Conservation (phyloP, 2,888 invertebrate species). For the Ectobius pallidus region DNA sequence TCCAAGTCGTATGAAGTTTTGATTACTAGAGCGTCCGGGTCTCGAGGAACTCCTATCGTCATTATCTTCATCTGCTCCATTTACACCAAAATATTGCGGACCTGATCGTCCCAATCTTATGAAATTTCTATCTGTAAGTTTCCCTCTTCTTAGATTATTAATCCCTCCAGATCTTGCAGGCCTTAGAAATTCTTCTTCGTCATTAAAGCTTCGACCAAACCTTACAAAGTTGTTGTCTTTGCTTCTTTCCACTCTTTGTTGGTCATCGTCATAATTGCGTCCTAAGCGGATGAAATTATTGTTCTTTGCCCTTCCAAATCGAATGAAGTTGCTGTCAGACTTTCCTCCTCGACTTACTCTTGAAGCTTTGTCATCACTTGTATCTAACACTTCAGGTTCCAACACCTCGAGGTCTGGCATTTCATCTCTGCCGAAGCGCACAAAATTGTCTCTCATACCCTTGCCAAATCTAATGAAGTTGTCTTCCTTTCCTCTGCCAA, state of each 20-base stretch:
- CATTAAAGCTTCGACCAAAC: constrained; percentile 8
- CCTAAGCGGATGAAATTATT: not conserved
- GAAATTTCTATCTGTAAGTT: constrained; percentile 40
- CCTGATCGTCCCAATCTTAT: constrained; percentile 36
- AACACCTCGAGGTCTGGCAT: not conserved
- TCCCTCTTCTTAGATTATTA: constrained; percentile 33
- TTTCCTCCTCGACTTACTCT: not conserved
- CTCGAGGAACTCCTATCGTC: not conserved
- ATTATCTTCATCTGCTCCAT: not conserved
- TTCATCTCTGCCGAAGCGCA: not conserved
- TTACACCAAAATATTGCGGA: not conserved
- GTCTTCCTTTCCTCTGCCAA: constrained; percentile 43
- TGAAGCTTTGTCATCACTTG: not conserved
- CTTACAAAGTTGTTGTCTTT: constrained; percentile 12
- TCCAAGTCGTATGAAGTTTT: constrained; percentile 24
- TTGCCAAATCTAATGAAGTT: constrained; percentile 32
- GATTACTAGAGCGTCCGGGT: not conserved
- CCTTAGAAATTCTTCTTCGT: not conserved
- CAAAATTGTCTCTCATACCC: not conserved
- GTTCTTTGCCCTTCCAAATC: constrained; percentile 46
- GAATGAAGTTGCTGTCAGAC: constrained; percentile 48
- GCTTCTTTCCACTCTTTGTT: not conserved
- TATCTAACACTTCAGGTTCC: no score
- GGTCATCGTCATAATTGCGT: not conserved
- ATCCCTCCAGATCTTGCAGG: not conserved